Base-by-base conservation (phyloP, 2,113 vertebrate species). In the Myiozetetes cayanensis region DNA sequence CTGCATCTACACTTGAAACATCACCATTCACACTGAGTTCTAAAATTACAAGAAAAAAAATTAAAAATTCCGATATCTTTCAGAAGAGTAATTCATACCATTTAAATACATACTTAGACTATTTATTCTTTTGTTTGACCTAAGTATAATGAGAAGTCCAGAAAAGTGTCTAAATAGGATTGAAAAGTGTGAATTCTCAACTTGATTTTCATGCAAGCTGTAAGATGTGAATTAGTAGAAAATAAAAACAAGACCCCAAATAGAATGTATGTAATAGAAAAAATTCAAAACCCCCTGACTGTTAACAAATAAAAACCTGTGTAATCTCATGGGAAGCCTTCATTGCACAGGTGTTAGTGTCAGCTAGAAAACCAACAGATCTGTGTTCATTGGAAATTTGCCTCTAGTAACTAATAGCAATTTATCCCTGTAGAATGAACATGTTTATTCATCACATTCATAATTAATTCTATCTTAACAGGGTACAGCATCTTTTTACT, bases 201-300 rank as follows among this genome's bases (percentile, higher is more conserved):
- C 27, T 67, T 71, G 33, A 72, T 72, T 61, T 78, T 87, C 17
- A 37, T 50, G 14, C 23, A 93, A 52, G 6, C 4, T 49, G 1
- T 56, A 78, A 72, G 8, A 39, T 79, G 5, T 16, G 47, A 86
- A 72, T 4, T 4, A 70, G 23, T 31, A 82, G 20, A 83, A 93
- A 87, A 76, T 47, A 82, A 89, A 78, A 87, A 9, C 8, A 83
- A 85, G 31, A 33, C 13, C 6, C 8, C 25, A 82, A 85, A 82
- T 52, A 4, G 2, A 72, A 56, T 18, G 1, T 27, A 23, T 2
- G 14, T 43, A 65, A 41, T 3, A 56, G 35, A 33, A 50, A 46
- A 61, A 33, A 61, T 0, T 3, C 0, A 30, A 82, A 58, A 39
- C 9, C 0, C 1, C 2, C 19, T 79, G 6, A 8, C 3, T 56